phyloP scores from a whole-genome alignment of 2,888 invertebrate genomes.

The Rutpela maculata region DNA sequence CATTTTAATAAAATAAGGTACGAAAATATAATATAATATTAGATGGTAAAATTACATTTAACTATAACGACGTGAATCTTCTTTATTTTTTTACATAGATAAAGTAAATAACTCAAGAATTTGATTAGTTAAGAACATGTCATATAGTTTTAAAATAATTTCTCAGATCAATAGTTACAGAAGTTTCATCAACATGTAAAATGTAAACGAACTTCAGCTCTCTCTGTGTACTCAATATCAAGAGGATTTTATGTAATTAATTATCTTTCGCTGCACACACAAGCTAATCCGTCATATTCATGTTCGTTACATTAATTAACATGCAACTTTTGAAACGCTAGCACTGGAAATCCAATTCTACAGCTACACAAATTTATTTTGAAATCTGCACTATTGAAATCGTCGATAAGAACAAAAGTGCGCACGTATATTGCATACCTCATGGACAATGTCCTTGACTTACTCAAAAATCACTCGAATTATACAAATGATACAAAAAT shows the following conservation, averaged over 20 bases:
- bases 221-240: neutral
- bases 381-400: neutral
- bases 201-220: neutral
- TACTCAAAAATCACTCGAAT: no score
- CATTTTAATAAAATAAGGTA: no score
- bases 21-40: no score
- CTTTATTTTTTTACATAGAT: no score
- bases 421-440: no score
- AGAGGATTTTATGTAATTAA: conserved; percentile 3
- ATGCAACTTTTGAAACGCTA: conserved; percentile 2
- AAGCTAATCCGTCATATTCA: conserved; percentile 2
- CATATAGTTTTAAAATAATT: neutral
- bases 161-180: neutral
- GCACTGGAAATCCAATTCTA: neutral
- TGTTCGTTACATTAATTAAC: conserved; percentile 3
- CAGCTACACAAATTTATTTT: neutral
- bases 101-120: no score
- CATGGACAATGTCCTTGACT: no score
- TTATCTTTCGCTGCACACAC: conserved; percentile 7
- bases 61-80: no score
- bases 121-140: neutral
- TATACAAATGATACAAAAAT: no score
- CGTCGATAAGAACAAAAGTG: no score
- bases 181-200: neutral
- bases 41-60: no score